phyloP scores from a whole-genome alignment of 2,888 invertebrate genomes.

The Ametastegia equiseti region DNA sequence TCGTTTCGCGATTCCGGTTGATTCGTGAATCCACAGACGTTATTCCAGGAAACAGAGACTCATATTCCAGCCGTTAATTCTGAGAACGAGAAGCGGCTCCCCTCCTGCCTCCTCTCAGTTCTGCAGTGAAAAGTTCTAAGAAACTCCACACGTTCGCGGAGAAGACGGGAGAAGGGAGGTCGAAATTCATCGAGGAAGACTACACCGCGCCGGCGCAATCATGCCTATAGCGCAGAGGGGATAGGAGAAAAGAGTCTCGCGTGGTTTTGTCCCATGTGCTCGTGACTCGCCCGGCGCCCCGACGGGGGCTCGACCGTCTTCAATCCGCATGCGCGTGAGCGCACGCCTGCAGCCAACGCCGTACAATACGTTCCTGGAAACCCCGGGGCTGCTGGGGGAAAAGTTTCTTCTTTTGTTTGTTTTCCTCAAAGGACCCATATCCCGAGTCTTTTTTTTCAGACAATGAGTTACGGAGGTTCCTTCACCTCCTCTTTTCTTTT shows the following conservation, averaged over 20 bases:
- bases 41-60: not conserved
- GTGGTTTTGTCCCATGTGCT: constrained; percentile 45
- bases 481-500: not conserved
- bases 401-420: not conserved
- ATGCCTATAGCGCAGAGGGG: not conserved
- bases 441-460: not conserved
- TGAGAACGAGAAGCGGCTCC: not conserved
- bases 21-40: not conserved
- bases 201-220: not conserved
- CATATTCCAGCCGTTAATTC: not conserved
- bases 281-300: constrained; percentile 26
- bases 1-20: not conserved
- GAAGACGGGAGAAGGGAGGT: not conserved
- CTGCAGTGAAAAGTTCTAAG: not conserved
- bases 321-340: constrained; percentile 21
- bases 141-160: not conserved
- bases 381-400: not conserved
- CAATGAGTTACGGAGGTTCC: not conserved
- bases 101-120: not conserved
- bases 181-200: not conserved
- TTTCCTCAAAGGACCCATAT: not conserved
- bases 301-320: constrained; percentile 37
- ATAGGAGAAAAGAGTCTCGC: not conserved
- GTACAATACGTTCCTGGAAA: not conserved
- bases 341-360: not conserved